A percentile compares a stretch with the other conserved stretches of the same genome.
Evolutionary conservation across 2,113 vertebrate species (phyloP).

Genomic region (Sialia sialis): DNA sequence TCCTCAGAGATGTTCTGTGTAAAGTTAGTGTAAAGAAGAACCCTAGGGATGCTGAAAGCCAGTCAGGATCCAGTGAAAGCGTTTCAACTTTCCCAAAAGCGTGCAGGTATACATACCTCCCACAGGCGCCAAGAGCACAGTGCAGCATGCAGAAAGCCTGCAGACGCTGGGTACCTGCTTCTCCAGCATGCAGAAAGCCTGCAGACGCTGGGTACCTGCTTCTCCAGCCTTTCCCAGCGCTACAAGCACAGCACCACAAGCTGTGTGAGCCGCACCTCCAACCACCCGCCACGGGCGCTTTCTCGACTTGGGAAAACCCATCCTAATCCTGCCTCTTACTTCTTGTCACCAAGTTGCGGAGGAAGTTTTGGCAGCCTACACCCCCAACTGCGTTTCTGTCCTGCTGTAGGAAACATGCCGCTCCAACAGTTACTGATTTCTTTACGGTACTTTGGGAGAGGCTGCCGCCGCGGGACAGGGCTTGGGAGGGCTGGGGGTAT

Average conservation of each 20-base stretch:
- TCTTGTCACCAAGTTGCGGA: background rate
- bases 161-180: background rate
- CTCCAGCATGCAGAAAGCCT: background rate
- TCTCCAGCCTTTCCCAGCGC: background rate
- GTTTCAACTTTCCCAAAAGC: background rate
- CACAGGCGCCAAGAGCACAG: background rate
- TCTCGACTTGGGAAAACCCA: background rate
- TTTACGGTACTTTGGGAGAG: background rate
- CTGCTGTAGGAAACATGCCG: background rate
- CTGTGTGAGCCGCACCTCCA: background rate
- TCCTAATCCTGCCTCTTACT: background rate
- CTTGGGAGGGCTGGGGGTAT: background rate
- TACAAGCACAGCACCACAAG: background rate
- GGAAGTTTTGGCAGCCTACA: background rate
- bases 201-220: background rate
- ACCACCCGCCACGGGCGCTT: rapidly evolving
- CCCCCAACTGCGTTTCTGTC: background rate
- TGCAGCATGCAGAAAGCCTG: rapidly evolving
- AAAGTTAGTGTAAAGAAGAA: background rate
- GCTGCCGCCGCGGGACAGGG: background rate
- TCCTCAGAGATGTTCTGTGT: background rate
- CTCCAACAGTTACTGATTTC: background rate
- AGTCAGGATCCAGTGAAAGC: background rate
- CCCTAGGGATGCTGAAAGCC: background rate
- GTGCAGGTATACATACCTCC: rapidly evolving